phyloP scores from a whole-genome alignment of 2,888 invertebrate genomes.

The Himalopsyche anomala region DNA sequence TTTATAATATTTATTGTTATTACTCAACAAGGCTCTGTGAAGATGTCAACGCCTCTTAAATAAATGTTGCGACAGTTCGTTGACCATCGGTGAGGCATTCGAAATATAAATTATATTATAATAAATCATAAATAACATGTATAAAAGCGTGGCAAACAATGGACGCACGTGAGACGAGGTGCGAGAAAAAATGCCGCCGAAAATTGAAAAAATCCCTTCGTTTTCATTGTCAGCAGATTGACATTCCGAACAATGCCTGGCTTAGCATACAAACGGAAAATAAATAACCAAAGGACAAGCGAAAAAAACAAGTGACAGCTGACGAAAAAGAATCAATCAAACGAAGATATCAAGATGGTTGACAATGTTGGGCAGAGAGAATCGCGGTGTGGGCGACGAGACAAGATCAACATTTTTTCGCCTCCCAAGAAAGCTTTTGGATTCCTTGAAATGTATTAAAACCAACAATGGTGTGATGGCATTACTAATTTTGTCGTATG shows the following conservation, averaged over 20 bases:
- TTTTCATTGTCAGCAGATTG: conserved; percentile 15
- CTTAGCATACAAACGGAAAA: conserved; percentile 48
- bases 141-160: conserved; percentile 31
- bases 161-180: background rate
- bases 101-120: conserved; percentile 29
- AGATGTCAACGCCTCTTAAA: background rate
- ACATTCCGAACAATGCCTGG: conserved; percentile 14
- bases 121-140: conserved; percentile 29
- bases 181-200: conserved; percentile 4
- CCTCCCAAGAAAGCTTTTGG: background rate
- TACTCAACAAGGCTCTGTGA: background rate
- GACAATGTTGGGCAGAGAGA: background rate
- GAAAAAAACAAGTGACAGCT: conserved; percentile 27
- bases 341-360: background rate
- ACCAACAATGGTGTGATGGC: conserved; percentile 7
- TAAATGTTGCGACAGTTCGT: conserved; percentile 15
- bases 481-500: background rate
- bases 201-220: conserved; percentile 33
- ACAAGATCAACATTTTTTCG: background rate
- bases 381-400: background rate
- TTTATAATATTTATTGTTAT: no score
- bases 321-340: conserved; percentile 33
- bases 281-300: conserved; percentile 27
- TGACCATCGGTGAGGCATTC: conserved; percentile 36
- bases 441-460: conserved; percentile 23